Percentiles rank a stretch among this genome's conserved stretches.
Conservation (phyloP, 2,797 vertebrate genomes). For the Spinibarbus caldwelli region DNA sequence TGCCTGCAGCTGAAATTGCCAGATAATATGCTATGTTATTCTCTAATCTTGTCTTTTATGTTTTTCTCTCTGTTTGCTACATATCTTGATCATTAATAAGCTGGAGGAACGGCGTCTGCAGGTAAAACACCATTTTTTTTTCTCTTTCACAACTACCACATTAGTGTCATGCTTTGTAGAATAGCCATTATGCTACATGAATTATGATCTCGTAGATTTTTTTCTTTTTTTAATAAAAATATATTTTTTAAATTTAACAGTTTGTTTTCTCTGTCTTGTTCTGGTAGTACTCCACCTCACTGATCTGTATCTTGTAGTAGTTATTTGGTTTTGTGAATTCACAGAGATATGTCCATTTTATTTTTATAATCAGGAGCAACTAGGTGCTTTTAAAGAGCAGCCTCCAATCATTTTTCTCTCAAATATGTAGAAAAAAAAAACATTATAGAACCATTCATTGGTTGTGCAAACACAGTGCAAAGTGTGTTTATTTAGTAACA, state of each 20-base stretch:
- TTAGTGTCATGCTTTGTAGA: conserved; percentile 20
- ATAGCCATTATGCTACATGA: not conserved
- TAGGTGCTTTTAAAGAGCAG: conserved; percentile 28
- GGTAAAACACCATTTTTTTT: conserved; percentile 51
- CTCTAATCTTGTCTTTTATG: not conserved
- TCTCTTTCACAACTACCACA: not conserved
- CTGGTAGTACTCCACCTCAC: conserved; percentile 15
- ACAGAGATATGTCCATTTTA: not conserved
- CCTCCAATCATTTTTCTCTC: not conserved
- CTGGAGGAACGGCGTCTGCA: conserved; percentile 4
- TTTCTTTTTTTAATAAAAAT: not conserved
- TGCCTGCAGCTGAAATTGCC: not conserved
- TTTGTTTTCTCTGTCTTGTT: too few relatives aligned
- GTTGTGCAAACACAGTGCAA: not conserved
- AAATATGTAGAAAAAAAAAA: not conserved
- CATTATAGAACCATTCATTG: not conserved
- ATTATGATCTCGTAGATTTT: not conserved
- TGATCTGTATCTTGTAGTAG: not conserved
- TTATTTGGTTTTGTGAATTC: not conserved
- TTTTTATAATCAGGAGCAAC: conserved; percentile 11
- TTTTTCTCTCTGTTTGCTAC: conserved; percentile 4
- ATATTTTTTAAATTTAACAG: too few relatives aligned
- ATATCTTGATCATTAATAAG: not conserved
- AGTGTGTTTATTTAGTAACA: not conserved
- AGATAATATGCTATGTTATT: not conserved